phyloP scores from a whole-genome alignment of 2,888 invertebrate species.

The Cremastinae sp. region DNA sequence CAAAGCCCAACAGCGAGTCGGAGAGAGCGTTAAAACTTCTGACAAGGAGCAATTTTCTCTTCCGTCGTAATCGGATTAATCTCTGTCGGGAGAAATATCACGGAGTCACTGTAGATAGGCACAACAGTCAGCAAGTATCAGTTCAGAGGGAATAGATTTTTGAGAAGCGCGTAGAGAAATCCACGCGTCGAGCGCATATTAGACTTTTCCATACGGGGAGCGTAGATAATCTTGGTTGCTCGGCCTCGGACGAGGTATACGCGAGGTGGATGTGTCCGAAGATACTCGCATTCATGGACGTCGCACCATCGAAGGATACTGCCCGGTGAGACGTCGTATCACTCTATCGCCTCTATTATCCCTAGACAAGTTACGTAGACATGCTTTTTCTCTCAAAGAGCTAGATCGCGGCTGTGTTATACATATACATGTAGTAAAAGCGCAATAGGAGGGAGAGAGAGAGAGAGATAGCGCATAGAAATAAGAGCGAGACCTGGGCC shows the following conservation, averaged over 20 bases:
- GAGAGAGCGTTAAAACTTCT: slow-evolving; percentile 16
- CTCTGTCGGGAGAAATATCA: slow-evolving; percentile 39
- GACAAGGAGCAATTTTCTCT: slow-evolving; percentile 48
- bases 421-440: no score
- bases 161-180: slow-evolving; percentile 30
- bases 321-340: slow-evolving; percentile 55
- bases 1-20: slow-evolving; percentile 11
- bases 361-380: slow-evolving; percentile 53
- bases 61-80: slow-evolving; percentile 42
- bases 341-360: slow-evolving; percentile 60
- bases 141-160: slow-evolving; percentile 40
- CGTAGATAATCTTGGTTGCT: slow-evolving; percentile 54
- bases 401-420: slow-evolving; percentile 39
- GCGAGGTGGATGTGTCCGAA: not conserved
- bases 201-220: slow-evolving; percentile 53
- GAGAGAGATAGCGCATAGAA: slow-evolving; percentile 26
- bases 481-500: slow-evolving; percentile 48
- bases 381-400: slow-evolving; percentile 53
- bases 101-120: slow-evolving; percentile 25
- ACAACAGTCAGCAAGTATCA: slow-evolving; percentile 11
- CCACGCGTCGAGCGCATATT: slow-evolving; percentile 50
- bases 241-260: slow-evolving; percentile 8
- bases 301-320: slow-evolving; percentile 10
- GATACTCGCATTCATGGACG: slow-evolving; percentile 1
- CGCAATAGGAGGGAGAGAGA: slow-evolving; percentile 33